These are phyloP conservation scores for Echinometra lucunter DNA, from an alignment of 53 echinoderm and acorn worm genomes.

Conservation along the genomic window DNA sequence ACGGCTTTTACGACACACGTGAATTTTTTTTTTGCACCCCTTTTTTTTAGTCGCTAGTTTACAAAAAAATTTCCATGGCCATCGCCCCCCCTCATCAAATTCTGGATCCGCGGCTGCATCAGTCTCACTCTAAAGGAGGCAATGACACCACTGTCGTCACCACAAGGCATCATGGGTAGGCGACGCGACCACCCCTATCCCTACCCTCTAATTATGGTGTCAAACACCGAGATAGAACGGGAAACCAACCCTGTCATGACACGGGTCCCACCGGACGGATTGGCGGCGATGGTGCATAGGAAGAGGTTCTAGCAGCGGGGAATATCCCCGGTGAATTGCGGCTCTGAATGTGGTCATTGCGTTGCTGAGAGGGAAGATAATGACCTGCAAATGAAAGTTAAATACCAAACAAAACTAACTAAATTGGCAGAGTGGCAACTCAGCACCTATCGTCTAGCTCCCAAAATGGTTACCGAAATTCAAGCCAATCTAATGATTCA, in stretches of 20 bases:
- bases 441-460: background rate
- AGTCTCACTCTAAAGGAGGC: background rate
- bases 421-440: background rate
- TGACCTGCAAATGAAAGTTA: constrained; percentile 3
- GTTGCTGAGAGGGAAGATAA: background rate
- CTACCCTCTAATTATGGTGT: constrained; percentile 11
- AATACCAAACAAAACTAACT: background rate
- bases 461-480: background rate
- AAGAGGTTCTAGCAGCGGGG: background rate
- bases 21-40: too few species aligned
- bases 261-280: background rate
- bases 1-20: too few species aligned
- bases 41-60: too few species aligned
- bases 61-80: too few species aligned
- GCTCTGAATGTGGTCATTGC: background rate
- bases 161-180: background rate
- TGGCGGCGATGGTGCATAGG: background rate
- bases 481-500: background rate
- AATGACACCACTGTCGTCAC: background rate
- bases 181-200: background rate
- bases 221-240: constrained; percentile 12
- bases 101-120: too few species aligned
- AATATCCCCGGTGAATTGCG: background rate
- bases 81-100: too few species aligned
- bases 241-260: constrained; percentile 29